Conservation (phyloP, 1,140 invertebrate species). For the Eumeta japonica region DNA sequence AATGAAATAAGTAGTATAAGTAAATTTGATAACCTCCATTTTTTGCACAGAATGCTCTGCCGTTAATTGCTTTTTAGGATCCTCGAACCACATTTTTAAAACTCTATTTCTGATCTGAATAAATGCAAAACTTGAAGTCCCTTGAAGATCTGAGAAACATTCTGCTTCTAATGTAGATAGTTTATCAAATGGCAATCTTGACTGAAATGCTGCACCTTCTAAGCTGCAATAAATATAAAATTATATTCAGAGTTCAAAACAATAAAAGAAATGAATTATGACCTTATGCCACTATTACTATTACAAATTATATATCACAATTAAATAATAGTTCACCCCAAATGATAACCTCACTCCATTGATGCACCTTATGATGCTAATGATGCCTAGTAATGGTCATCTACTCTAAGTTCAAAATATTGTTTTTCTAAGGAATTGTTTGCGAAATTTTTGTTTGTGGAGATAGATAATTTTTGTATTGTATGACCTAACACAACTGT, state of each 20-base stretch:
- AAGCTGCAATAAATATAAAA: conserved; percentile 58
- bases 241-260: neutral
- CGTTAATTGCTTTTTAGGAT: conserved; percentile 89
- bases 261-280: neutral
- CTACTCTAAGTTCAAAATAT: too few species aligned
- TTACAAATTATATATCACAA: too few species aligned
- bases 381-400: too few species aligned
- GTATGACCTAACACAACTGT: too few species aligned
- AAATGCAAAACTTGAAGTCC: conserved; percentile 84
- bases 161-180: conserved; percentile 91
- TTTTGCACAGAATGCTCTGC: conserved; percentile 77
- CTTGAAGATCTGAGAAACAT: conserved; percentile 88
- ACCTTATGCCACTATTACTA: neutral
- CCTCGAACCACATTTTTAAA: conserved; percentile 95
- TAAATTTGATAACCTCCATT: conserved; percentile 64
- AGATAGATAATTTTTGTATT: too few species aligned
- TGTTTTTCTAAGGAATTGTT: too few species aligned
- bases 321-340: too few species aligned
- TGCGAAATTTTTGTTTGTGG: too few species aligned
- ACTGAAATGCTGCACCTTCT: conserved; percentile 91
- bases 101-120: conserved; percentile 90
- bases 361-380: neutral
- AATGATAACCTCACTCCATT: too few species aligned
- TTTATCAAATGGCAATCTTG: conserved; percentile 90
- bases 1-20: neutral